Base-by-base conservation (phyloP, 2,113 vertebrate genomes). In the Calyptomena viridis region DNA sequence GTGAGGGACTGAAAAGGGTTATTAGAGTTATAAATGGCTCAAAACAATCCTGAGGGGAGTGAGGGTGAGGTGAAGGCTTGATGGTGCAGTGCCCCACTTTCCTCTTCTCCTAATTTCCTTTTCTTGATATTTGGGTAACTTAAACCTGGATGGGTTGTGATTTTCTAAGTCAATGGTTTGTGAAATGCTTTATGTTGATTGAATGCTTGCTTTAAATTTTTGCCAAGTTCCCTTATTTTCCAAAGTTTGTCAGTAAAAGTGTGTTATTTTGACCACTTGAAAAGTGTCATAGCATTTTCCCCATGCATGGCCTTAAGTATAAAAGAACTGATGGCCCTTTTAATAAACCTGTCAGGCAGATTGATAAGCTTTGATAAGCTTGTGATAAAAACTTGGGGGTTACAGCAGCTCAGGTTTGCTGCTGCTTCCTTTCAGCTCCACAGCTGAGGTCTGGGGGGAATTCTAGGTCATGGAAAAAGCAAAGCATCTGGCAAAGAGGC, bases 381-480 rank as follows among this genome's bases (percentile, higher is more conserved):
- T 18, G 7, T 39, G 59, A 62, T 62, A 62, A 62, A 35, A 62
- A 16, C 16, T 6, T 39, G 24, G 35, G 59, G 11, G 59, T 62
- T 62, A 39, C 24, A 62, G 46, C 25, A 47, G 39, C 30, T 79
- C 14, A 35, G 37, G 24, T 39, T 40, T 73, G 37, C 31, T 33
- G 23, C 33, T 75, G 14, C 39, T 53, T 59, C 59, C 46, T 60
- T 52, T 59, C 1, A 3, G 30, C 21, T 67, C 39, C 53, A 49
- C 0, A 0, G 18, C n/a, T 60, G 47, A 33, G 20, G 15, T 46
- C 50, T 52, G 15, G 12, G 12, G 8, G 37, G 7, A 62, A 77
- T 71, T 37, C 56, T 19, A 11, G 31, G 18, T 30, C 8, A 11
- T 25, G 50, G 80, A 58, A 84, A 58, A 64, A 23, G 19, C 33